phyloP scores from a whole-genome alignment of 2,797 vertebrate species.

The Pampus argenteus region DNA sequence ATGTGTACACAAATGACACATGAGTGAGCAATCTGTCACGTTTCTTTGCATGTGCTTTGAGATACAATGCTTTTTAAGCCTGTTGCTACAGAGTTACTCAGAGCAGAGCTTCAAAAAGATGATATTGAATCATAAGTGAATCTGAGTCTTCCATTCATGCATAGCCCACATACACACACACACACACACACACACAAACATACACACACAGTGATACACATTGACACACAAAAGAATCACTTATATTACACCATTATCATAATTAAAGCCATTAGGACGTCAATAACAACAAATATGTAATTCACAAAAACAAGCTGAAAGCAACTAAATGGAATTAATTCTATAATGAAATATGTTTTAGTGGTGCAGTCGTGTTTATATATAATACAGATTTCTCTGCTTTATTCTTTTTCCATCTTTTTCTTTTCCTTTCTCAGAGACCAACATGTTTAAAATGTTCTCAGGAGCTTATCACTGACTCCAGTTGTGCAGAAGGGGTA shows the following conservation, averaged over 20 bases:
- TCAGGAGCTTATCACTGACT: background rate
- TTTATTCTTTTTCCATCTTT: background rate
- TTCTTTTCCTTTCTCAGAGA: background rate
- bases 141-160: constrained; percentile 18
- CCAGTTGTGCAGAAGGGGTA: background rate
- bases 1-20: background rate
- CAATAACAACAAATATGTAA: constrained; percentile 41
- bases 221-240: constrained; percentile 9
- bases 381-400: background rate
- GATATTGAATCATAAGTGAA: constrained; percentile 1
- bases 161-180: constrained; percentile 1
- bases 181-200: background rate
- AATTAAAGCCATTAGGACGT: constrained; percentile 46
- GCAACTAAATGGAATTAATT: constrained; percentile 39
- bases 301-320: constrained; percentile 47
- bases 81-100: background rate
- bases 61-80: background rate
- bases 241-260: constrained; percentile 40
- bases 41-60: background rate
- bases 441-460: constrained; percentile 8
- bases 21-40: background rate
- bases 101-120: background rate
- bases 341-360: constrained; percentile 10
- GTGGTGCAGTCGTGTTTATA: constrained; percentile 18
- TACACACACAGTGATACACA: background rate